Conservation (phyloP, 2,113 vertebrate genomes). For the Anarhynchus alexandrinus region DNA sequence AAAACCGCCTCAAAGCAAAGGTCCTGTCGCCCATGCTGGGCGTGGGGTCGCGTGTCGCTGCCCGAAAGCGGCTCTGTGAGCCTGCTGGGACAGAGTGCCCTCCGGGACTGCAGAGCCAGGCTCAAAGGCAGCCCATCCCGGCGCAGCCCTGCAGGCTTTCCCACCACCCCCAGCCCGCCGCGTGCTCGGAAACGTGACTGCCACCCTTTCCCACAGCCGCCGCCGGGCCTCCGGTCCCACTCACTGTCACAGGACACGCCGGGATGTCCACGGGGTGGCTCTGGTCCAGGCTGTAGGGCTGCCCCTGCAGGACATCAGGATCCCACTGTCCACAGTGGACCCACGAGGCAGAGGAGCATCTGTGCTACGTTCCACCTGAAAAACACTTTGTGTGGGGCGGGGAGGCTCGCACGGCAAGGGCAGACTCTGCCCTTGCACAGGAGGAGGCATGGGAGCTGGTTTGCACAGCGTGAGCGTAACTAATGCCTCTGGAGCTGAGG, state of each 20-base stretch:
- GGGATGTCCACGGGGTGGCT: accelerated
- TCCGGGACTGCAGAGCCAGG: accelerated
- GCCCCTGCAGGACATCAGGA: background rate
- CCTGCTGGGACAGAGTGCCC: background rate
- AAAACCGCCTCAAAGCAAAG: background rate
- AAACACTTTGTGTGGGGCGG: background rate
- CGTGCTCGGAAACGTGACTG: background rate
- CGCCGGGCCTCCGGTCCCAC: accelerated
- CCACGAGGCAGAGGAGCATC: background rate
- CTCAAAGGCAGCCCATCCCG: background rate
- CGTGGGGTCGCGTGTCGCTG: accelerated
- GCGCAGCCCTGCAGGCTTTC: background rate
- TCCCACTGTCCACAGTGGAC: background rate
- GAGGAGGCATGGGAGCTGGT: background rate
- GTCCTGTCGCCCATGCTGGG: background rate
- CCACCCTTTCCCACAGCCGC: background rate
- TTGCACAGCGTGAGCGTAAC: background rate
- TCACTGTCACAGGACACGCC: background rate
- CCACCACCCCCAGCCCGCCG: background rate
- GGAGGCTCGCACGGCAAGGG: background rate
- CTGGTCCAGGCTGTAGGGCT: background rate
- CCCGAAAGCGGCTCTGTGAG: background rate
- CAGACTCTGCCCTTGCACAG: background rate
- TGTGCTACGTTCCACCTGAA: background rate
- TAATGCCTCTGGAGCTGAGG: background rate